Percentiles rank a stretch among this genome's conserved stretches.
Conservation (phyloP, 2,888 invertebrate genomes). For the Scrobipalpa costella region DNA sequence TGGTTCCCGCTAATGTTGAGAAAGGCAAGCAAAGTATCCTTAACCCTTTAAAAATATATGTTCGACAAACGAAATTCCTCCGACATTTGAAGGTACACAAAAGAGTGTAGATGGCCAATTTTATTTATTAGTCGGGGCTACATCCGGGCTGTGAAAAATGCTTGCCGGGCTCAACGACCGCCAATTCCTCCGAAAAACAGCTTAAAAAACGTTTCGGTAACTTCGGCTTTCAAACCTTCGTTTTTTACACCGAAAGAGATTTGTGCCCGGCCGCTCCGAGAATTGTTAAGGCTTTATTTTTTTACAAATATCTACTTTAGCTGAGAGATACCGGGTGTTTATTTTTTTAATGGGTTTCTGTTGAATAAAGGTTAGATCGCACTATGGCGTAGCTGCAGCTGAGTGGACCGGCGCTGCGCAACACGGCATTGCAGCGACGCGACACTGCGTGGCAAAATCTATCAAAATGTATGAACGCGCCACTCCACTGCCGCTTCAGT, state of each 20-base stretch:
- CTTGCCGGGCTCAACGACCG: slow-evolving; percentile 51
- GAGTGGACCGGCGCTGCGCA: no score
- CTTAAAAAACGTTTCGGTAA: slow-evolving; percentile 65
- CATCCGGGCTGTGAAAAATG: slow-evolving; percentile 62
- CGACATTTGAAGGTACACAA: background rate
- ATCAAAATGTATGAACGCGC: no score
- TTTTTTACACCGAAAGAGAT: slow-evolving; percentile 59
- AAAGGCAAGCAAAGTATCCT: background rate
- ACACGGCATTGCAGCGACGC: no score
- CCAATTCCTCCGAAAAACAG: slow-evolving; percentile 63
- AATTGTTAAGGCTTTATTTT: background rate
- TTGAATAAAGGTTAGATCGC: no score
- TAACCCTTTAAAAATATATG: slow-evolving; percentile 4
- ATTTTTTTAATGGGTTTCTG: background rate
- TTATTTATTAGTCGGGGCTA: slow-evolving; percentile 59
- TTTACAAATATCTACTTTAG: background rate
- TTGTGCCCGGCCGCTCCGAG: slow-evolving; percentile 46
- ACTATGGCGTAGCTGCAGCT: no score
- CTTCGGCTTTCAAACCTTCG: slow-evolving; percentile 59
- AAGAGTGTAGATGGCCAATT: slow-evolving; percentile 44
- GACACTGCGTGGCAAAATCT: no score
- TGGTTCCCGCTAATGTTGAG: background rate
- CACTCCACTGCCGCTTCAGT: no score
- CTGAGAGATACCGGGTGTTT: background rate
- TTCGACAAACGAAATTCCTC: slow-evolving; percentile 6